Percentiles rank a stretch among this genome's conserved stretches.
Conservation (phyloP, 2,888 invertebrate species). For the Thumatha senex region DNA sequence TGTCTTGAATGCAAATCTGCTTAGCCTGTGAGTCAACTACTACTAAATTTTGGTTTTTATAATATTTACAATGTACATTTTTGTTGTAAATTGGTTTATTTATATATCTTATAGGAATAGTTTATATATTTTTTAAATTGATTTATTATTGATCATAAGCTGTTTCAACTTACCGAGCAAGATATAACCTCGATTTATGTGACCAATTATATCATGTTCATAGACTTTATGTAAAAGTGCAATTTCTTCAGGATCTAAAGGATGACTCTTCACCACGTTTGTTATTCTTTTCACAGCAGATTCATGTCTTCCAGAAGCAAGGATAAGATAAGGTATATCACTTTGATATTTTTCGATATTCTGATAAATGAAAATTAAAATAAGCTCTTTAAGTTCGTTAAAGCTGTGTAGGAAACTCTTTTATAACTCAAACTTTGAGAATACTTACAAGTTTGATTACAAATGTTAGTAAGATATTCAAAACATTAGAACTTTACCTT, state of each 20-base stretch:
- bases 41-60: no score
- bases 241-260: constrained; percentile 75
- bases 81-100: no score
- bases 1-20: no score
- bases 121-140: no score
- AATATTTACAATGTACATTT: no score
- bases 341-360: constrained; percentile 47
- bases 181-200: constrained; percentile 86
- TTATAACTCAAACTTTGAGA: no score
- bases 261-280: constrained; percentile 48
- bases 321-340: constrained; percentile 72
- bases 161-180: constrained; percentile 58
- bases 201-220: constrained; percentile 76
- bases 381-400: no score
- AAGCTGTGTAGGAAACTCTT: neutral
- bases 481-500: no score
- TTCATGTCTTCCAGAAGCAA: constrained; percentile 83
- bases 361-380: constrained; percentile 32
- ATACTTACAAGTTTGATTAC: no score
- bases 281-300: constrained; percentile 61
- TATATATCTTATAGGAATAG: no score
- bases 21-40: no score
- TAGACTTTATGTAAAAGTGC: constrained; percentile 74
- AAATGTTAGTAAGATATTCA: no score
- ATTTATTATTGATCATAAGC: neutral